These are phyloP conservation scores for Stichodactyla mertensii DNA, from an alignment of 64 coral and sea anemone genomes.

Conservation along the genomic window DNA sequence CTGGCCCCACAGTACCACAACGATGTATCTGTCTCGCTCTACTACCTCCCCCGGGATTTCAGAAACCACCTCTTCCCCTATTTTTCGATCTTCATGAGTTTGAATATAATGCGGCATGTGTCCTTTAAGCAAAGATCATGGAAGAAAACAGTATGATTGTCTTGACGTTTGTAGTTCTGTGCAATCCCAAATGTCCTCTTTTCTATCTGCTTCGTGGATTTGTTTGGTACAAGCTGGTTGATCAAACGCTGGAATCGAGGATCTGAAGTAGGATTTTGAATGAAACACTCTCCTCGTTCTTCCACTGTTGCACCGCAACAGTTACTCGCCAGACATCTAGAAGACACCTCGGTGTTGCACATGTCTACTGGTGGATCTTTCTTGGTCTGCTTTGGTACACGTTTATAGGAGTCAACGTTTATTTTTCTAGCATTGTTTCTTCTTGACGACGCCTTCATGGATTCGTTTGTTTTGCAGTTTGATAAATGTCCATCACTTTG, in stretches of 20 bases:
- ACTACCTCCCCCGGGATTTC: no score
- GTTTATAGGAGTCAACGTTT: not conserved
- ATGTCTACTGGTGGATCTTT: not conserved
- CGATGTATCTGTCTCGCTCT: no score
- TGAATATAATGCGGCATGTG: slow-evolving; percentile 1
- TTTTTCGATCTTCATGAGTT: not conserved
- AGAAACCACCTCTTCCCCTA: not conserved
- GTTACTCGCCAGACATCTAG: not conserved
- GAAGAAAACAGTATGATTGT: not conserved
- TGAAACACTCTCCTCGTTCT: not conserved
- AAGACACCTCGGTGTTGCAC: not conserved
- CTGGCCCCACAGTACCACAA: no score
- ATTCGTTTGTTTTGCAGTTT: not conserved
- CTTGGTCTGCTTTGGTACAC: not conserved
- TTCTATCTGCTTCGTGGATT: not conserved
- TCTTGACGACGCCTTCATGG: not conserved
- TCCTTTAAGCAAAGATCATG: not conserved
- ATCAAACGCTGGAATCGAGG: slow-evolving; percentile 11
- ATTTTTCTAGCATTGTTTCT: not conserved
- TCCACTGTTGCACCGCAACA: not conserved
- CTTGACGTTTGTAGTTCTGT: not conserved
- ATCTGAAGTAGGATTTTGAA: not conserved
- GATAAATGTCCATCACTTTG: not conserved
- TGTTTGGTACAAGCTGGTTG: not conserved
- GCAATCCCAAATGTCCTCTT: not conserved